Evolutionary conservation across 2,888 invertebrate species (phyloP), one percentile per base, ranked within the genome.

Genomic region (Brachycybe producta): DNA sequence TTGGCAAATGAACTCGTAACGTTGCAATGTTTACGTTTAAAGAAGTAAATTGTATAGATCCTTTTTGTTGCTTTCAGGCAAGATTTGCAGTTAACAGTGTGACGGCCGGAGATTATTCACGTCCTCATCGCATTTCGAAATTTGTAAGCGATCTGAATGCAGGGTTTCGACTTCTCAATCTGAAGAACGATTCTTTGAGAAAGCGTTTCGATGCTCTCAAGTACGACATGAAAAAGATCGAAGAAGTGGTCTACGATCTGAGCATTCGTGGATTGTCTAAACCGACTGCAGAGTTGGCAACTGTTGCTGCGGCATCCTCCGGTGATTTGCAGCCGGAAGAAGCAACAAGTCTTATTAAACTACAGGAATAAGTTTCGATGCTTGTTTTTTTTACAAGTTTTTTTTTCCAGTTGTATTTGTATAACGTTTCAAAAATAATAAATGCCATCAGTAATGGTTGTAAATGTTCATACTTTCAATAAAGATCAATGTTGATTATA

Each of bases 171-270:
- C 70, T 91, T 51, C 66, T 94, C 13, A 92, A 90, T 64, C 71
- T 92, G 44, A 92, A 92, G 67, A 94, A 92, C 67, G 91, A 92
- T 69, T 81, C 78, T 0, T 70, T 92, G 2, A 84, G 91, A 57
- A 69, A 67, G 57, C 58, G 64, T 44, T 70, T 68, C 60, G 70
- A 70, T 59, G 68, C 62, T 2, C 59, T 70, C 36, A 71, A 71
- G 57, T 92, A 92, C 62, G 90, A 91, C 62, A 81, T 91, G 21
- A 91, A 91, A 67, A 92, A 91, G 67, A 85, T 91, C 15, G 92
- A 92, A 64, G 87, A 88, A 65, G 83, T 90, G 0, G 86, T 85
- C 1, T 88, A 88, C 61, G 88, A 90, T 62, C 73, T 90, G 35
- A 82, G 83, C 55, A 84, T 88, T 57, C 71, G 88, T 23, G 86